These are phyloP conservation scores for Strigamia crassipes DNA, from an alignment of 2,888 invertebrate species.

Conservation along the genomic window DNA sequence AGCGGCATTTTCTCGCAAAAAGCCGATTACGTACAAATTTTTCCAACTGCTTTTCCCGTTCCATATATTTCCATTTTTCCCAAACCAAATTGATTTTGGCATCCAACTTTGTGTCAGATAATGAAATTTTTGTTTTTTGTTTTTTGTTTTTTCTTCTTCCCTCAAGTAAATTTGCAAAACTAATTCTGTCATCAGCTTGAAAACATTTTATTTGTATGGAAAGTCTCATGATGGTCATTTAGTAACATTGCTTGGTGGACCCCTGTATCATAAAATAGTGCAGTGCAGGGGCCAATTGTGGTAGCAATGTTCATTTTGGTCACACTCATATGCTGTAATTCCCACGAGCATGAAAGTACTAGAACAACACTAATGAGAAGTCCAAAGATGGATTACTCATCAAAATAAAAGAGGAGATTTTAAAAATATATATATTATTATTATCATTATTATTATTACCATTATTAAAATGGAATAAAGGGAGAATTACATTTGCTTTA, in stretches of 20 bases:
- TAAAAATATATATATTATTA: neutral
- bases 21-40: no score
- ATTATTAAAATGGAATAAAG: no score
- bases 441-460: no score
- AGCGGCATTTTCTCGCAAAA: no score
- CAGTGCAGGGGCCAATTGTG: conserved; percentile 21
- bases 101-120: no score
- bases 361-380: conserved; percentile 17
- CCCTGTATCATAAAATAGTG: conserved; percentile 6
- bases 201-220: conserved; percentile 16
- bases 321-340: conserved; percentile 21
- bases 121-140: no score
- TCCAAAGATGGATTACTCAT: conserved; percentile 8
- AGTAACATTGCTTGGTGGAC: conserved; percentile 21
- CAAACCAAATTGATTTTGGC: no score
- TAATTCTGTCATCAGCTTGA: conserved; percentile 17
- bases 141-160: no score
- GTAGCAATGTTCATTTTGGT: conserved; percentile 21
- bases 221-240: conserved; percentile 18
- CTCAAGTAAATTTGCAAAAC: neutral
- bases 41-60: no score
- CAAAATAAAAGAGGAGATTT: neutral
- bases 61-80: no score
- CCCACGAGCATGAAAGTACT: neutral
- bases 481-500: neutral